Evolutionary conservation across 2,797 vertebrate species (phyloP), one percentile per base, ranked within the genome.

Genomic region (Lerista edwardsae): DNA sequence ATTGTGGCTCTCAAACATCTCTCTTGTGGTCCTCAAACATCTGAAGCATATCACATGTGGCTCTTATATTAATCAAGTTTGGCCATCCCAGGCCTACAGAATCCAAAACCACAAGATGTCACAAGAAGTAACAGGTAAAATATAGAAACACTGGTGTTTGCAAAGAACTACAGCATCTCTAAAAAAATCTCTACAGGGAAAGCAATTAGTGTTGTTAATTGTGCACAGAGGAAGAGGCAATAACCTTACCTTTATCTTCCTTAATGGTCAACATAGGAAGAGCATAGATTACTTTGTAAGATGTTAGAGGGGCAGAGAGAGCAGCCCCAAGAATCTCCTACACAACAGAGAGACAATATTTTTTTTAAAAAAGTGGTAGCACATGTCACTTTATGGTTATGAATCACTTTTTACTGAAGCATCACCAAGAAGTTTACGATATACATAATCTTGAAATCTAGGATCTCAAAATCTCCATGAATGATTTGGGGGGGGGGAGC

Each of bases 181-280:
- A 73, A 14, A 73, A 14, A 7, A 25, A 36, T 62, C 41, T 29
- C 11, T 4, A 39, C 2, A 17, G 19, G 34, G 34, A 34, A 65
- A 73, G 4, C 12, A 39, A 19, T 27, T 23, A 29, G 19, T 25
- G 6, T 27, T 51, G 39, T 23, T 25, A 81, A 82, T 8, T 62
- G 14, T 61, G 6, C 19, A 36, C 36, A 12, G 29, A 67, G 31
- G 2, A 75, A 0, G 0, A 65, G 65, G n/a, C 34, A 75, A 62
- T 4, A 34, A 1, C n/a, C 29, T 90, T 97, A 94, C 99, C 99
- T 98, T 99, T 99, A 89, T 99, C 98, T 89, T 99, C 98, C 93
- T 99, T 99, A 94, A 99, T 99, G 57, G 98, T 99, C 85, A 99
- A 97, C 99, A 99, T 99, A n/a, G 99, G 99, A 82, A 99, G 97